These are phyloP conservation scores for Teleopsis dalmanni DNA, from an alignment of 1,140 invertebrate genomes.

Conservation along the genomic window DNA sequence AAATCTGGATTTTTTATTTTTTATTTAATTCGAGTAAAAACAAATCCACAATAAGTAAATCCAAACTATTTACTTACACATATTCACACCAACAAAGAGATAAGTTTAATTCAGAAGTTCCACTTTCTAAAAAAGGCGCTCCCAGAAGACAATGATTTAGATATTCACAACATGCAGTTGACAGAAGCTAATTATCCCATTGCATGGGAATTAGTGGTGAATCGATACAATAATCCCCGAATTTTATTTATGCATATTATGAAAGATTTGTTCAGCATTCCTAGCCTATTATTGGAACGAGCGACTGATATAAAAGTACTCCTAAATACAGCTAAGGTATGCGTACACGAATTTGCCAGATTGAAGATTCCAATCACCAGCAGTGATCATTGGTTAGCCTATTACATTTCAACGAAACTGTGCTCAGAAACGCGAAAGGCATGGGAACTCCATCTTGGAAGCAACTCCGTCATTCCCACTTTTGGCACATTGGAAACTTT, in stretches of 20 bases:
- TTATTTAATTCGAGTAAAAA: no score
- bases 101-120: no score
- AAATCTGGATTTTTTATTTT: no score
- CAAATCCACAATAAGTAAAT: no score
- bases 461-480: background rate
- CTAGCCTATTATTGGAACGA: background rate
- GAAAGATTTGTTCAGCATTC: background rate
- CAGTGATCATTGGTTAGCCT: background rate
- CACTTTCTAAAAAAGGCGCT: no score
- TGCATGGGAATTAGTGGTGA: no score
- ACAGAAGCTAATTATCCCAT: no score
- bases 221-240: background rate
- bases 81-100: no score
- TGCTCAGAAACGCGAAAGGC: background rate
- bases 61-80: no score
- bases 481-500: background rate
- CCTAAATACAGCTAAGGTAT: background rate
- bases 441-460: constrained; percentile 1
- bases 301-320: background rate
- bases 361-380: background rate
- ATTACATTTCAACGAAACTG: background rate
- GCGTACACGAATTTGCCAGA: background rate
- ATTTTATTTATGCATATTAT: background rate
- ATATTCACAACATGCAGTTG: no score
- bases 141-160: no score